These are phyloP conservation scores for pig (Sus scrofa) DNA, from an alignment of 2,113 vertebrate genomes.

Conservation along the genomic window DNA sequence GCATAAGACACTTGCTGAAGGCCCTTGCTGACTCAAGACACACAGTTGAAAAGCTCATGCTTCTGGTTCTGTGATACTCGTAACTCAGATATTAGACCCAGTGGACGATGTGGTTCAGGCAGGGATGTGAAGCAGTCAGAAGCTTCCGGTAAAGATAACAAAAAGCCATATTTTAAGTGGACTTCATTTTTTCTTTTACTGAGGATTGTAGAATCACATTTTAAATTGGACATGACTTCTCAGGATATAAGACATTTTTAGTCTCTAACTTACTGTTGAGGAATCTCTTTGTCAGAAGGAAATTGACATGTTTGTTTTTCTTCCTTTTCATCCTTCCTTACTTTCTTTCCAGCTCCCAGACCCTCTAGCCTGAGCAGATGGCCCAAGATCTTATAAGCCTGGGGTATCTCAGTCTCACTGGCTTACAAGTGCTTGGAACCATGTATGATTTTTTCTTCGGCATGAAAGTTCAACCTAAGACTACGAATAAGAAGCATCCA, in stretches of 20 bases:
- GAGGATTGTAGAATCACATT: neutral
- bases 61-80: neutral
- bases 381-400: neutral
- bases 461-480: neutral
- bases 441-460: neutral
- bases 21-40: neutral
- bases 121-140: neutral
- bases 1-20: neutral
- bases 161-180: neutral
- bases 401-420: neutral
- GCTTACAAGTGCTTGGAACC: neutral
- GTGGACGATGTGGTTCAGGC: neutral
- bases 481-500: no score
- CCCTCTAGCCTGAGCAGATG: neutral
- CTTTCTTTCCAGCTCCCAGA: neutral
- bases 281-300: constrained; percentile 6
- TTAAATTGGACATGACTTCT: neutral
- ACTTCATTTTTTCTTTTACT: neutral
- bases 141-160: neutral
- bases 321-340: neutral
- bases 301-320: neutral
- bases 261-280: neutral
- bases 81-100: neutral
- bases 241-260: neutral
- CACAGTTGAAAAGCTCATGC: neutral